These are phyloP conservation scores for Palloptera scutellata DNA, from an alignment of 2,888 invertebrate species.

Conservation along the genomic window DNA sequence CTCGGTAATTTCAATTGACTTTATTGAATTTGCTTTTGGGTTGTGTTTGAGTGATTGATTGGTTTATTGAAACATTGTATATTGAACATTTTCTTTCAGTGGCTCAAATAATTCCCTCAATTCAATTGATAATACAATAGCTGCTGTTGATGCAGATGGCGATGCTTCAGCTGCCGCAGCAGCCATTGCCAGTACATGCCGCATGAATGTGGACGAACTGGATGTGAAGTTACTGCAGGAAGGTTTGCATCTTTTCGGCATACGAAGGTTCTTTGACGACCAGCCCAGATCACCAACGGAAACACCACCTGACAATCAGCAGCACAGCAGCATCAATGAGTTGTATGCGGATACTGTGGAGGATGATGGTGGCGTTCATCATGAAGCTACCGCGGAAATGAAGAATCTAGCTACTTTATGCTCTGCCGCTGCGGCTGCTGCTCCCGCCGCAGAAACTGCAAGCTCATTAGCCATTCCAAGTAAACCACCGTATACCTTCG, in stretches of 20 bases:
- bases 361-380: conserved; percentile 32
- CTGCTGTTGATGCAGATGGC: conserved; percentile 29
- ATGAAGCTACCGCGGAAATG: conserved; percentile 52
- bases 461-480: conserved; percentile 21
- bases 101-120: conserved; percentile 48
- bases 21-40: neutral
- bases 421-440: conserved; percentile 56
- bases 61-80: neutral
- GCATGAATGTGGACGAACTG: conserved; percentile 44
- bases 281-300: conserved; percentile 65
- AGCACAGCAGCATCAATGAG: conserved; percentile 29
- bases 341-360: conserved; percentile 30
- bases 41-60: too few relatives aligned
- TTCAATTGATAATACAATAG: conserved; percentile 42
- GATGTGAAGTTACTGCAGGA: conserved; percentile 59
- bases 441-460: conserved; percentile 41
- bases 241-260: conserved; percentile 59
- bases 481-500: neutral
- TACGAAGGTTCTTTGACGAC: conserved; percentile 61
- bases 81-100: conserved; percentile 17
- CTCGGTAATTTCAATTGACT: conserved; percentile 35
- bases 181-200: conserved; percentile 41
- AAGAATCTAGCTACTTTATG: conserved; percentile 58
- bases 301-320: conserved; percentile 54
- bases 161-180: conserved; percentile 37